Percentiles rank a stretch among this genome's conserved stretches.
Evolutionary conservation across 2,888 invertebrate species (phyloP).

Genomic region (Chaetogeoica ovagalla): DNA sequence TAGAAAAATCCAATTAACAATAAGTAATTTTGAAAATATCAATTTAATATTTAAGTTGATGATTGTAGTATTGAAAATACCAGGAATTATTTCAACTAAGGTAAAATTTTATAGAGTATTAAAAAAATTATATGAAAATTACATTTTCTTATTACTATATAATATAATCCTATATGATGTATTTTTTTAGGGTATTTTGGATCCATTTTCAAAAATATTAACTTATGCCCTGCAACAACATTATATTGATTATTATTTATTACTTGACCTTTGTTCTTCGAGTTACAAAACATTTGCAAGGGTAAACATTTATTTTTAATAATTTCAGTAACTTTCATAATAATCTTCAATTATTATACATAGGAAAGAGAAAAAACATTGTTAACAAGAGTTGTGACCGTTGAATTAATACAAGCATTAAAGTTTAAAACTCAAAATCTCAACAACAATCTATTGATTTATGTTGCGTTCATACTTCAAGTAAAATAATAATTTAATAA

Average conservation of each 20-base stretch:
- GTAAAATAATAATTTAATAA: constrained; percentile 59
- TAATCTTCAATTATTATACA: constrained; percentile 52
- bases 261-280: constrained; percentile 86
- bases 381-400: constrained; percentile 87
- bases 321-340: neutral
- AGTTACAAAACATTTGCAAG: constrained; percentile 87
- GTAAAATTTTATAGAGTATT: constrained; percentile 61
- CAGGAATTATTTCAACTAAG: constrained; percentile 79
- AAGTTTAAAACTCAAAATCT: constrained; percentile 94
- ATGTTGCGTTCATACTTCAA: constrained; percentile 86
- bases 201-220: constrained; percentile 93
- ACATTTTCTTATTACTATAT: too few relatives aligned
- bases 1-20: constrained; percentile 72
- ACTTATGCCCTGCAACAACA: constrained; percentile 91
- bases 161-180: constrained; percentile 52
- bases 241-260: constrained; percentile 73
- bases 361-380: constrained; percentile 92
- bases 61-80: constrained; percentile 79
- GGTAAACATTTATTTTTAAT: constrained; percentile 59
- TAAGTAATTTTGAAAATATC: constrained; percentile 72
- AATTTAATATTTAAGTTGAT: constrained; percentile 75
- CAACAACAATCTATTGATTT: constrained; percentile 88
- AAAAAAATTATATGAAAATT: neutral
- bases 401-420: constrained; percentile 91
- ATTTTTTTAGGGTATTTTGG: constrained; percentile 75